Base-by-base conservation (phyloP, 2,888 invertebrate genomes). In the Agrotis segetum region DNA sequence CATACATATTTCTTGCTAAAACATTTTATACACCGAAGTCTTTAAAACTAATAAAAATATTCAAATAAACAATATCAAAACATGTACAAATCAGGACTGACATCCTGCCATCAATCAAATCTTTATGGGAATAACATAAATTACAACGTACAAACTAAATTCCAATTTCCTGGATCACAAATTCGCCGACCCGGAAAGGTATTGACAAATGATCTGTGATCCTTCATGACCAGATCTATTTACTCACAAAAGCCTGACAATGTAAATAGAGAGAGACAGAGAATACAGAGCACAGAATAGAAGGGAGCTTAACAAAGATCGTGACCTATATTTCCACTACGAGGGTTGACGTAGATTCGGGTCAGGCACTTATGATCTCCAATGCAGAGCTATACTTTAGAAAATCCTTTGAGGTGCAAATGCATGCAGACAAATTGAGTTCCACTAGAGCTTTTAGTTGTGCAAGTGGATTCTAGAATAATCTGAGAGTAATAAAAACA, bases 241-340 rank as follows among this genome's bases (percentile, higher is more conserved):
- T 62, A 62, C 58, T 46, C 24, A 62, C 77, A 71, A 79, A 82
- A 73, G 40, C 53, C 47, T 62, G 40, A 63, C 59, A 70, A 60
- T 66, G 60, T 65, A 55, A 72, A 67, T 47, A 60, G 52, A 19
- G 47, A 40, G 53, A n/a, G 19, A 50, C 67, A 73, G 19, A 50
- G 69, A 73, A 77, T 49, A 76, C 69, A 81, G 74, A 85, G 56
- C 67, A 60, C 16, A 55, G 64, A 77, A 77, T 66, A 73, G 56
- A 61, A 74, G 71, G 70, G 62, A 59, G 74, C 67, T 78, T 63
- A 64, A 69, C 68, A 74, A 70, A 79, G 75, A 83, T 86, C 85
- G 76, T 88, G 90, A 89, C 91, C 91, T 78, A 90, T 73, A 86
- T 90, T 81, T 77, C 61, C 70, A 71, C 77, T 85, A 87, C 83